Evolutionary conservation across 2,797 vertebrate genomes (phyloP).

Genomic region (Pangasius macronema): DNA sequence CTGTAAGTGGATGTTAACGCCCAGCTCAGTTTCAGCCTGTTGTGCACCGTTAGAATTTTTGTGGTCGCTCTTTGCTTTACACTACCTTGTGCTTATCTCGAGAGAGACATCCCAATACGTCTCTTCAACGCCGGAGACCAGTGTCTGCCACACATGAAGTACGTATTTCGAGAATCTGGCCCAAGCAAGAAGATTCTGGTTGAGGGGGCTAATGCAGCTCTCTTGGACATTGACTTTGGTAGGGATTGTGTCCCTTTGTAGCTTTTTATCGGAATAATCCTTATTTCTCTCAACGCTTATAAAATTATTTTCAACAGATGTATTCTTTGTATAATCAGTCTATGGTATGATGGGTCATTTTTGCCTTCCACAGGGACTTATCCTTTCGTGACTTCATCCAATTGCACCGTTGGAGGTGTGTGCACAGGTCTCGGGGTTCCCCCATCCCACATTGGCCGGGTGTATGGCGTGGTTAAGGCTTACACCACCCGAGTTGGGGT

Average conservation of each 20-base stretch:
- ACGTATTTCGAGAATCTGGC: too few species aligned
- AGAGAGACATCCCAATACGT: too few species aligned
- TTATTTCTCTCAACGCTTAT: neutral
- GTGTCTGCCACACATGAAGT: too few species aligned
- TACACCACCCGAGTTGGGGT: conserved; percentile 83
- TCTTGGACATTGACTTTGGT: conserved; percentile 85
- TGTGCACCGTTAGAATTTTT: neutral
- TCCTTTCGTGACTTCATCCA: conserved; percentile 83
- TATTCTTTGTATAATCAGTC: neutral
- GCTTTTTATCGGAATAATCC: neutral
- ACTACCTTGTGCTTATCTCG: neutral
- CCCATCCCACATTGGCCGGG: conserved; percentile 75
- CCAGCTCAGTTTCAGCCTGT: neutral
- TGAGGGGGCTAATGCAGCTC: conserved; percentile 81
- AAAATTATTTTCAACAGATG: neutral
- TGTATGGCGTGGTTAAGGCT: conserved; percentile 82
- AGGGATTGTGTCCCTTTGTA: conserved; percentile 39
- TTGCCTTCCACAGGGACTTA: conserved; percentile 73
- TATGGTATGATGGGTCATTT: neutral
- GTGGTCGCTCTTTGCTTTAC: neutral
- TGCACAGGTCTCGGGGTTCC: conserved; percentile 82
- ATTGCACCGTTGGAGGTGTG: conserved; percentile 82
- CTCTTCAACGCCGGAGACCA: too few species aligned
- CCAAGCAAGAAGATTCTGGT: conserved; percentile 83
- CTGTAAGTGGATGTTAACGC: neutral